These are phyloP conservation scores for Vanessa cardui DNA, from an alignment of 2,888 invertebrate genomes.

Conservation along the genomic window DNA sequence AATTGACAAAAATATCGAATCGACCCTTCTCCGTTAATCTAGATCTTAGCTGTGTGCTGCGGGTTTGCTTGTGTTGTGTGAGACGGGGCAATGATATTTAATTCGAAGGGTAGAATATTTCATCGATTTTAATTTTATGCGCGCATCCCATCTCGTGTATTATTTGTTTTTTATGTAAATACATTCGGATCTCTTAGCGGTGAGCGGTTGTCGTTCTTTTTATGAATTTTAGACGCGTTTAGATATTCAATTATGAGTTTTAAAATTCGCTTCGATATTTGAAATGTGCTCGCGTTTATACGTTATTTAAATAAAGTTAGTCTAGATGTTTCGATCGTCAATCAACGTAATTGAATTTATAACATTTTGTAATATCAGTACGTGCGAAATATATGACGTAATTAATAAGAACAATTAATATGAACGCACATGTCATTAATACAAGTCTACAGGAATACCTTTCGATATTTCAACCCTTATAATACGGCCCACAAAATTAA, in stretches of 20 bases:
- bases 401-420: slow-evolving; percentile 20
- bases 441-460: slow-evolving; percentile 49
- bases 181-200: slow-evolving; percentile 71
- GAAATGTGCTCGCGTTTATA: background rate
- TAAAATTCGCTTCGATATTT: slow-evolving; percentile 17
- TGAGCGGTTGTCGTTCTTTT: slow-evolving; percentile 72
- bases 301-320: background rate
- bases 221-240: slow-evolving; percentile 64
- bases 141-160: slow-evolving; percentile 78
- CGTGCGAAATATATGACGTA: background rate
- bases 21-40: slow-evolving; percentile 70
- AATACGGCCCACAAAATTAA: slow-evolving; percentile 68
- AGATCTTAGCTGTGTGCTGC: slow-evolving; percentile 57
- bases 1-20: slow-evolving; percentile 36
- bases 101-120: slow-evolving; percentile 80
- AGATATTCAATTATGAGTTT: slow-evolving; percentile 64
- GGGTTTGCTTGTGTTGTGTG: slow-evolving; percentile 55
- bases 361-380: no score
- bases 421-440: slow-evolving; percentile 35
- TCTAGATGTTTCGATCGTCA: background rate
- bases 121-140: slow-evolving; percentile 83
- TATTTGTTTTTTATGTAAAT: slow-evolving; percentile 83
- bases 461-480: slow-evolving; percentile 67
- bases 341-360: no score
- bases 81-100: slow-evolving; percentile 79